A percentile compares a stretch with the other conserved stretches of the same genome.
phyloP scores from a whole-genome alignment of 1,140 invertebrate species.

The Heliconius nattereri region DNA sequence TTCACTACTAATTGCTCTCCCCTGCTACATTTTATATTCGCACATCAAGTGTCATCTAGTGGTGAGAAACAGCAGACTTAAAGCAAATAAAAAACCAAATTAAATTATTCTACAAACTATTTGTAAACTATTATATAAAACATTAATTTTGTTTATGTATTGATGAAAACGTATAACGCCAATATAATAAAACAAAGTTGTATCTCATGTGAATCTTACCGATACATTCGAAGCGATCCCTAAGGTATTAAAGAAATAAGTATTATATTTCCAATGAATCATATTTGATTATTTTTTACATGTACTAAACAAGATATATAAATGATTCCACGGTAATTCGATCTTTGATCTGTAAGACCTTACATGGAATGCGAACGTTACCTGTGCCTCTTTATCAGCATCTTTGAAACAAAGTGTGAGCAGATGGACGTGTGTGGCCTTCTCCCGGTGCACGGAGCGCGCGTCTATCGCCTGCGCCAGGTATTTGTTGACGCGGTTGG shows the following conservation, averaged over 20 bases:
- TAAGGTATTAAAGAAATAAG: background rate
- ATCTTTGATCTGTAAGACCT: too few species aligned
- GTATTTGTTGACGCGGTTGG: slow-evolving; percentile 95
- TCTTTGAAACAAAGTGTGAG: slow-evolving; percentile 92
- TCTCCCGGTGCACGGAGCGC: slow-evolving; percentile 93
- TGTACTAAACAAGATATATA: background rate
- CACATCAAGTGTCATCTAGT: background rate
- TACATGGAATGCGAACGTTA: slow-evolving; percentile 34
- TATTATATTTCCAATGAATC: background rate
- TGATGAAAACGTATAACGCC: background rate
- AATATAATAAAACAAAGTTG: background rate
- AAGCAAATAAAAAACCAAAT: background rate
- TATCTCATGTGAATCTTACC: background rate
- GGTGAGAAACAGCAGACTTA: background rate
- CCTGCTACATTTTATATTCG: too few species aligned
- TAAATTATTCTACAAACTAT: too few species aligned
- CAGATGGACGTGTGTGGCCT: slow-evolving; percentile 92
- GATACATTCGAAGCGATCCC: background rate
- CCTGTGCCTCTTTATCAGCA: slow-evolving; percentile 89
- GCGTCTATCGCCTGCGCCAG: slow-evolving; percentile 94
- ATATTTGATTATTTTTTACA: background rate
- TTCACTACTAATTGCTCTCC: background rate
- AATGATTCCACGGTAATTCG: background rate
- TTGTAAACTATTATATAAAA: too few species aligned
- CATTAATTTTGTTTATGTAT: too few species aligned